Evolutionary conservation across 2,888 invertebrate species (phyloP).

Genomic region (Acrobasis consociella): DNA sequence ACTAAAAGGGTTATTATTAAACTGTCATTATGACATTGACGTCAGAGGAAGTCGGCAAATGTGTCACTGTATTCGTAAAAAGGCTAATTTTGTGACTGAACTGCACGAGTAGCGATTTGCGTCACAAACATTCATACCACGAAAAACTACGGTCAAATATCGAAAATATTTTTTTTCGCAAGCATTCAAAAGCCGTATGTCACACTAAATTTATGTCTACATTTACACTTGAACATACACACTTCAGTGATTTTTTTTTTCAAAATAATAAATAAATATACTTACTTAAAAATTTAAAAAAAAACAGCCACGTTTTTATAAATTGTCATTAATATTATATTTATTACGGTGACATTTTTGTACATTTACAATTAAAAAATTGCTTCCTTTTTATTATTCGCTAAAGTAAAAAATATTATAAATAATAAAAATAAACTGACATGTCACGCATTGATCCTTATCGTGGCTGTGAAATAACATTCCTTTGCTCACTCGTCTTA

Average conservation of each 20-base stretch:
- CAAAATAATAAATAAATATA: not conserved
- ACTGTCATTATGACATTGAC: not conserved
- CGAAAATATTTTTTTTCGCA: conserved; percentile 7
- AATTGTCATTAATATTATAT: conserved; percentile 2
- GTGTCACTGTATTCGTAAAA: conserved; percentile 22
- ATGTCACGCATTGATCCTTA: not conserved
- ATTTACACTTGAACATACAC: not conserved
- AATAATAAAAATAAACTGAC: not conserved
- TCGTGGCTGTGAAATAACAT: conserved; percentile 16
- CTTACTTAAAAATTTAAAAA: not conserved
- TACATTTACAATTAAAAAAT: not conserved
- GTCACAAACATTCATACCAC: conserved; percentile 20
- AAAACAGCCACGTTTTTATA: not conserved
- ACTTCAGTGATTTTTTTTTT: not conserved
- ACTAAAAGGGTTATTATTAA: too few species aligned
- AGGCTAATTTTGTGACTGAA: conserved; percentile 32
- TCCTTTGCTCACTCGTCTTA: conserved; percentile 10
- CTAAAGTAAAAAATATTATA: not conserved
- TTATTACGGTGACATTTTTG: not conserved
- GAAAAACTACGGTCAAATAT: conserved; percentile 7
- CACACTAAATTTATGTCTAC: conserved; percentile 4
- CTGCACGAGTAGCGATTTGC: conserved; percentile 15
- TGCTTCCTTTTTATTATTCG: not conserved
- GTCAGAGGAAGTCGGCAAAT: not conserved
- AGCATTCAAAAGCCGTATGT: conserved; percentile 10